These are phyloP conservation scores for Actenoides lindsayi DNA, from an alignment of 2,113 vertebrate genomes.

Conservation along the genomic window DNA sequence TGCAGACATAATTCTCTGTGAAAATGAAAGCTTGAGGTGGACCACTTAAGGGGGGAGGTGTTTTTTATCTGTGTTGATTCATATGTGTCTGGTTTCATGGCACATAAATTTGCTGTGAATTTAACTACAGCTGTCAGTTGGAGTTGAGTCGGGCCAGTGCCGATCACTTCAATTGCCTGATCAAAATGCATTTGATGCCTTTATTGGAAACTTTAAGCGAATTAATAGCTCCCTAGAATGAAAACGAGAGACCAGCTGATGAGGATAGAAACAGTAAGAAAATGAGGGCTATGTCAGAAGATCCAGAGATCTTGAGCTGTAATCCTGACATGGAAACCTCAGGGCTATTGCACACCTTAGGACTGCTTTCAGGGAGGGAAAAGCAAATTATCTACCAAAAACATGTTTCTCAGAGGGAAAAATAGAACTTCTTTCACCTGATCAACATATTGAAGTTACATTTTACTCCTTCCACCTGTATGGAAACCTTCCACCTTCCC, in stretches of 20 bases:
- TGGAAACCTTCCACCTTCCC: not conserved
- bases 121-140: not conserved
- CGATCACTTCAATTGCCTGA: not conserved
- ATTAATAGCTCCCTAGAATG: not conserved
- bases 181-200: not conserved
- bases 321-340: not conserved
- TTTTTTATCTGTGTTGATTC: not conserved
- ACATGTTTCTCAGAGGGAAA: not conserved
- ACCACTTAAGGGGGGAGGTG: not conserved
- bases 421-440: not conserved
- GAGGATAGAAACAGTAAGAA: not conserved
- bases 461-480: not conserved
- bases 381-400: not conserved
- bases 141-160: not conserved
- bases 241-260: rapidly evolving
- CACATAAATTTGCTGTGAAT: not conserved
- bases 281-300: not conserved
- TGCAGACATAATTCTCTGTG: not conserved
- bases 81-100: not conserved
- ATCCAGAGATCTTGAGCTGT: not conserved
- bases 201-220: not conserved
- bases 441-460: not conserved
- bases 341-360: not conserved
- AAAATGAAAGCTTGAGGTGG: conserved; percentile 12
- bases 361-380: not conserved